Evolutionary conservation across 2,888 invertebrate genomes (phyloP).

Genomic region (Lasioglossum marginatum): DNA sequence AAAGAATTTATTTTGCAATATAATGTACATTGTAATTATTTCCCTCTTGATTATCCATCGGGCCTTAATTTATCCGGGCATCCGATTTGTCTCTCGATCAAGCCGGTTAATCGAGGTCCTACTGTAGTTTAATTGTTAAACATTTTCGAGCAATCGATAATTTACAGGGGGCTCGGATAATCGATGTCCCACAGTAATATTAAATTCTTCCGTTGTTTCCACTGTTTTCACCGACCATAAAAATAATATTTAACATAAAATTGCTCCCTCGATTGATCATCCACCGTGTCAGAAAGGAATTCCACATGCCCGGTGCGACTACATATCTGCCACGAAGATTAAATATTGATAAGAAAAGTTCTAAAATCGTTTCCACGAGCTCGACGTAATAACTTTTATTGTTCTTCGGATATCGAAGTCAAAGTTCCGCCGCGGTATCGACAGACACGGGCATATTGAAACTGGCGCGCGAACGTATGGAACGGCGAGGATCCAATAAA

Average conservation of each 20-base stretch:
- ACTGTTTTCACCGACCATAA: not conserved
- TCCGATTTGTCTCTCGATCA: too few species aligned
- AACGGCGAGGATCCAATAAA: not conserved
- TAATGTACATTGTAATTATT: too few species aligned
- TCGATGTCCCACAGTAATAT: not conserved
- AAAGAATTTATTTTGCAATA: too few species aligned
- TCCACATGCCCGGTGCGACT: not conserved
- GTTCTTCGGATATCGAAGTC: not conserved
- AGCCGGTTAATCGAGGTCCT: too few species aligned
- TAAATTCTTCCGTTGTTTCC: not conserved
- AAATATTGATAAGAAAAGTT: constrained; percentile 1
- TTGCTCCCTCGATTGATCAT: not conserved
- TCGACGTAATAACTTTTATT: not conserved
- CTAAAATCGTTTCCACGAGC: not conserved
- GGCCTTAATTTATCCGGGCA: too few species aligned
- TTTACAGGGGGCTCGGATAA: not conserved
- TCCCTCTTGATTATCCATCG: too few species aligned
- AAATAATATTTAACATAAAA: not conserved
- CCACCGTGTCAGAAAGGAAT: not conserved
- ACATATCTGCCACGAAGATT: not conserved
- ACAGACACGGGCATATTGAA: not conserved
- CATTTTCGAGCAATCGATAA: too few species aligned
- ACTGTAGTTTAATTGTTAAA: too few species aligned
- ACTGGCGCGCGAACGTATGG: not conserved
- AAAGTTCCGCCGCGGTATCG: not conserved